Evolutionary conservation across 2,888 invertebrate genomes (phyloP), one percentile per base, ranked within the genome.

Genomic region (Pseudococcus longispinus): DNA sequence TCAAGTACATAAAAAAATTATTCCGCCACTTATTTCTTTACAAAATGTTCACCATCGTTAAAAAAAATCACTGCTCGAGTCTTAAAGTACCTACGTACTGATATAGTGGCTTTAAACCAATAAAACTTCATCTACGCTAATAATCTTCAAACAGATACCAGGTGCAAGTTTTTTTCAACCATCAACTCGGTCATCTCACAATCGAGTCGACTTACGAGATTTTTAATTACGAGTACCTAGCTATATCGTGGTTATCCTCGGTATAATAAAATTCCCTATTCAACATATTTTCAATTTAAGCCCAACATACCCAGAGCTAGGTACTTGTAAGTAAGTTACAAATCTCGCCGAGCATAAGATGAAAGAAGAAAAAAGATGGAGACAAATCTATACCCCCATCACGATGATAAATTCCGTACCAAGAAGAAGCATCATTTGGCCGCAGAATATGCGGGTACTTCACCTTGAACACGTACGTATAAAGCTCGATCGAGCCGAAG

Each of bases 391-490:
- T 80, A 37, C 42, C 77, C 77, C 77, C 23, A 80, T 42, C 42
- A 42, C 42, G 42, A 29, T 1, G 20, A 13, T 42, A 42, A 80
- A 80, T 80, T 80, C 77, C 77, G 77, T 42, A 80, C 23, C 1
- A 29, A 1, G 6, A 37, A n/a, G 65, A 26, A 65, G 51, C 26
- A 65, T 11, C 11, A 29, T 23, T 55, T 60, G 60, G 32, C 74
- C 5, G 74, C 74, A 74, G 74, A 37, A 42, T 80, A 80, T 80
- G 77, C 77, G 77, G 77, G 77, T 80, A 42, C 77, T 80, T 80
- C 77, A 80, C 42, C 77, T 80, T 80, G 77, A 80, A 42, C 29
- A 70, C 29, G 18, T 29, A 26, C n/a, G 26, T 74, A 20, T 74
- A 74, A 37, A 42, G 77, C 29, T 70, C 70, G 70, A 70, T 29